A percentile compares a stretch with the other conserved stretches of the same genome.
Conservation (phyloP, 2,888 invertebrate species). For the Leucozona laternaria region DNA sequence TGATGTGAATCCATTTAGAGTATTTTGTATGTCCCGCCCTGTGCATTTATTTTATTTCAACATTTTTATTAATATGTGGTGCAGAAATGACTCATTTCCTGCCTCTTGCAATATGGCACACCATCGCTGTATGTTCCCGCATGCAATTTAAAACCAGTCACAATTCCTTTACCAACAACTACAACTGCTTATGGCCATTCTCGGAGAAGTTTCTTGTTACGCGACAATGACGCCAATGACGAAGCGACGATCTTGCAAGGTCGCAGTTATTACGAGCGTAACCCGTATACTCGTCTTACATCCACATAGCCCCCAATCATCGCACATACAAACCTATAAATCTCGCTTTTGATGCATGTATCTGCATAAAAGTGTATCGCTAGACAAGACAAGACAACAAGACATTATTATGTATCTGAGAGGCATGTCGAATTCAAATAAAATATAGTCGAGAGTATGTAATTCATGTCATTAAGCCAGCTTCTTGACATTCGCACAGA, state of each 20-base stretch:
- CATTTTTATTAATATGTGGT: constrained; percentile 7
- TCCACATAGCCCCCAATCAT: not conserved
- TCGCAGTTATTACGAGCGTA: constrained; percentile 11
- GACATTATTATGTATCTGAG: constrained; percentile 9
- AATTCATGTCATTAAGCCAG: constrained; percentile 53
- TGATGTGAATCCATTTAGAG: not conserved
- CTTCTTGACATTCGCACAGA: constrained; percentile 54
- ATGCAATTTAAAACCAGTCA: constrained; percentile 37
- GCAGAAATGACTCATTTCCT: constrained; percentile 40
- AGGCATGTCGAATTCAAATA: constrained; percentile 32
- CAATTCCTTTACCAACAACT: not conserved
- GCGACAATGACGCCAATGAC: constrained; percentile 42
- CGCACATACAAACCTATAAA: constrained; percentile 21
- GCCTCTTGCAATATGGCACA: constrained; percentile 32
- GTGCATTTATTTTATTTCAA: not conserved
- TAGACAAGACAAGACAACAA: constrained; percentile 4
- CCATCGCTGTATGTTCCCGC: not conserved
- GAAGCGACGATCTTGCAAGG: constrained; percentile 62
- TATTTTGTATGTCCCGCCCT: not conserved
- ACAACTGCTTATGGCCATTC: constrained; percentile 20
- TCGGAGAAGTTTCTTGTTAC: constrained; percentile 27
- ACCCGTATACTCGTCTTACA: not conserved
- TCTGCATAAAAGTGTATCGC: not conserved
- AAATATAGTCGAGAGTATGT: constrained; percentile 34
- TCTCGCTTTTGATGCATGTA: constrained; percentile 20